Evolutionary conservation across 2,888 invertebrate genomes (phyloP).

Genomic region (Plagiodera versicolora): DNA sequence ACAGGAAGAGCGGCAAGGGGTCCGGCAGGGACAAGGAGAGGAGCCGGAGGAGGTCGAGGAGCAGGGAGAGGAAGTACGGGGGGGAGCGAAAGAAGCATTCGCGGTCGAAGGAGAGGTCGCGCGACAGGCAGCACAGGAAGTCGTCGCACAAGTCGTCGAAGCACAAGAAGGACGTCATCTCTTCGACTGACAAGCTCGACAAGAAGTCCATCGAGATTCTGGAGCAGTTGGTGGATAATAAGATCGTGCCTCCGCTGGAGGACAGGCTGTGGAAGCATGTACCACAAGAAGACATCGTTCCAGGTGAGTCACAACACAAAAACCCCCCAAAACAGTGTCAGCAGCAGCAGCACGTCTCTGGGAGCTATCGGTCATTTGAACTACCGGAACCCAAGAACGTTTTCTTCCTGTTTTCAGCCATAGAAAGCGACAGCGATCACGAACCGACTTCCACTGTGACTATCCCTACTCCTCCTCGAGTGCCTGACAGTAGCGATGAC

Average conservation of each 20-base stretch:
- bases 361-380: too few species aligned
- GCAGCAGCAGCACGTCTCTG: too few species aligned
- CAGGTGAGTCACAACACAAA: too few species aligned
- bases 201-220: constrained; percentile 54
- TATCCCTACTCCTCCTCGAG: constrained; percentile 61
- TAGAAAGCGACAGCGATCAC: constrained; percentile 70
- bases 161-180: constrained; percentile 47
- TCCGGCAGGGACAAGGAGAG: constrained; percentile 41
- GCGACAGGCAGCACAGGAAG: constrained; percentile 42
- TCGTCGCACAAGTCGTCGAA: constrained; percentile 52
- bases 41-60: constrained; percentile 46
- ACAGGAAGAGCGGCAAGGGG: constrained; percentile 39
- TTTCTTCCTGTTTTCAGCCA: constrained; percentile 34
- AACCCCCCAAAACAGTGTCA: too few species aligned
- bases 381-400: too few species aligned
- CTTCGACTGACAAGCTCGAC: constrained; percentile 50
- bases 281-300: constrained; percentile 51
- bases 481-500: constrained; percentile 47
- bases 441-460: constrained; percentile 80
- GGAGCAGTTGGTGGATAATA: constrained; percentile 53
- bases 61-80: constrained; percentile 40
- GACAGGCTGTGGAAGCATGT: constrained; percentile 60
- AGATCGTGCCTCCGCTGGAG: constrained; percentile 56
- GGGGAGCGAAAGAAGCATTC: constrained; percentile 32
- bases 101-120: constrained; percentile 36